Conservation (phyloP, 2,797 vertebrate species). For the Sebastes umbrosus region DNA sequence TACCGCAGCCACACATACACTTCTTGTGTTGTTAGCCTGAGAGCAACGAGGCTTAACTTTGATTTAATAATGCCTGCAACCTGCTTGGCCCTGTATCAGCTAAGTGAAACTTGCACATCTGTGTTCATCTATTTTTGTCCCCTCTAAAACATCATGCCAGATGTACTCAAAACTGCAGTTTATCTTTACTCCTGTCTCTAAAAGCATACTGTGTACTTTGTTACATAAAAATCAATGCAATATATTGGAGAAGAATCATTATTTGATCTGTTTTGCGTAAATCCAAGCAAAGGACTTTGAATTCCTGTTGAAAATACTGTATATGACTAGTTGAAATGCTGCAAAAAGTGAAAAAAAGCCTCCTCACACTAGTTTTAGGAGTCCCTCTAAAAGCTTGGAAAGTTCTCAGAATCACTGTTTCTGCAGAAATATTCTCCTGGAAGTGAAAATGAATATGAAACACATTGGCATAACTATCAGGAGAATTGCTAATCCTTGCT, state of each 20-base stretch:
- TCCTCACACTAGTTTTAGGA: background rate
- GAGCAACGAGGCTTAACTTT: conserved; percentile 77
- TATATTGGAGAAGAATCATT: background rate
- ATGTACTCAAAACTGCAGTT: conserved; percentile 10
- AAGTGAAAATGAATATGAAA: conserved; percentile 79
- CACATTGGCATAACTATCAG: conserved; percentile 47
- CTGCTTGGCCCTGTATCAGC: conserved; percentile 72
- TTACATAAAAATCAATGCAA: background rate
- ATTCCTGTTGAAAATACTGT: background rate
- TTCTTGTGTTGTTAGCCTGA: conserved; percentile 59
- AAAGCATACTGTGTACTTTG: background rate
- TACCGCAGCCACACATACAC: conserved; percentile 38
- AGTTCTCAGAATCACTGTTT: conserved; percentile 66
- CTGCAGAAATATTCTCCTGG: conserved; percentile 74
- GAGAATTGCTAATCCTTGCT: conserved; percentile 75
- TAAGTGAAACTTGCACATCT: conserved; percentile 58
- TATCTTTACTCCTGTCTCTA: background rate
- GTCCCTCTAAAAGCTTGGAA: conserved; percentile 57
- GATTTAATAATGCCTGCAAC: conserved; percentile 81
- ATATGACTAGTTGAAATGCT: background rate
- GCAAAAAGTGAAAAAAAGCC: background rate
- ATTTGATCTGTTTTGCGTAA: conserved; percentile 4
- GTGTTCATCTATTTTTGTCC: conserved; percentile 23
- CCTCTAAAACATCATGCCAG: conserved; percentile 14
- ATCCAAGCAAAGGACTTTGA: background rate